A percentile compares a stretch with the other conserved stretches of the same genome.
phyloP scores from a whole-genome alignment of 2,888 invertebrate species.

The Philonicus albiceps region DNA sequence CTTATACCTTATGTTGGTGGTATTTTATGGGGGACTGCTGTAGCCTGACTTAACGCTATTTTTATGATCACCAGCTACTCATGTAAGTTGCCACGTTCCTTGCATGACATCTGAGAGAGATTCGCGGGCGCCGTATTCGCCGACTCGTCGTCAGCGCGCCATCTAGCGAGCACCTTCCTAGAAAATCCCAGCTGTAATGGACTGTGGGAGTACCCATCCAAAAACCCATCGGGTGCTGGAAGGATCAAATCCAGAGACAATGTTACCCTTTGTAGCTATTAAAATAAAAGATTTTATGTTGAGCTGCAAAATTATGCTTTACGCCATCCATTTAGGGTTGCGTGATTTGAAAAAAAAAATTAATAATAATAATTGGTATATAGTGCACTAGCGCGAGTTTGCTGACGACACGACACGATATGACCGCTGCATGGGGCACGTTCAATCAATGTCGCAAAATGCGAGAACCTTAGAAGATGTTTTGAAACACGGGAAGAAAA shows the following conservation, averaged over 20 bases:
- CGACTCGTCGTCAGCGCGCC: not conserved
- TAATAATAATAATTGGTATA: too few relatives aligned
- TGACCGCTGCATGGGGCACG: not conserved
- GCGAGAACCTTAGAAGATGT: not conserved
- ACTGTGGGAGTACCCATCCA: not conserved
- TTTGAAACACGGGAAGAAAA: not conserved
- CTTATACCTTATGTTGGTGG: constrained; percentile 19
- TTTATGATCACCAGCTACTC: constrained; percentile 41
- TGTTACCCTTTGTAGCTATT: constrained; percentile 32
- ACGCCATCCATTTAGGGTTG: constrained; percentile 21
- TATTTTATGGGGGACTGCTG: constrained; percentile 12
- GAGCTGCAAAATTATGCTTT: constrained; percentile 5
- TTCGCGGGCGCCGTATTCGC: not conserved
- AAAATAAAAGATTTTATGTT: constrained; percentile 37
- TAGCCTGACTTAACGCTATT: constrained; percentile 40
- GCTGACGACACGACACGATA: not conserved
- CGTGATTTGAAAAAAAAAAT: constrained; percentile 1
- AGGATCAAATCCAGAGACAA: not conserved
- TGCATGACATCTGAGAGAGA: constrained; percentile 35
- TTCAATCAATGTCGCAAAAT: not conserved
- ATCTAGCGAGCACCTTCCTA: not conserved
- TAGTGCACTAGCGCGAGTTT: not conserved
- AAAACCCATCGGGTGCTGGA: not conserved
- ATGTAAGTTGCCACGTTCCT: constrained; percentile 33
- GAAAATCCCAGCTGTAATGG: not conserved